Evolutionary conservation across 2,888 invertebrate genomes (phyloP).

Genomic region (Andrena bucephala): DNA sequence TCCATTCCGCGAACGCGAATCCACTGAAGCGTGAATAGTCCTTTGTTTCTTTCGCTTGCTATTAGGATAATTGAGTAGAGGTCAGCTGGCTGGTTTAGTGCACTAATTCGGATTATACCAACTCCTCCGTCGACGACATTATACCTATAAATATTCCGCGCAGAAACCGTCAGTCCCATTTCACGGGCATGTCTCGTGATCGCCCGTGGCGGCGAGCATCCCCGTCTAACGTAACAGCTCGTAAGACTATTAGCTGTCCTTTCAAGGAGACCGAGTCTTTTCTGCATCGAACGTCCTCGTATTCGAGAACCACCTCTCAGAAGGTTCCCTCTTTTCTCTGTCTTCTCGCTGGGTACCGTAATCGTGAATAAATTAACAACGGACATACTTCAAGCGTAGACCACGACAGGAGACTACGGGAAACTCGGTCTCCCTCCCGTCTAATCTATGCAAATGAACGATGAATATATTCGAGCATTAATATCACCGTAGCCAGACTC

Average conservation of each 20-base stretch:
- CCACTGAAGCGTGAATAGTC: slow-evolving; percentile 1
- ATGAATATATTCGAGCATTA: slow-evolving; percentile 23
- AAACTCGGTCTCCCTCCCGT: background rate
- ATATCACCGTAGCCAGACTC: background rate
- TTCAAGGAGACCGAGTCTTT: slow-evolving; percentile 36
- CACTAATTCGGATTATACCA: slow-evolving; percentile 40
- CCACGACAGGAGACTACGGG: background rate
- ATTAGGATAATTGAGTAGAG: slow-evolving; percentile 36
- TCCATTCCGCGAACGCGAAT: background rate
- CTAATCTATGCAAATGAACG: slow-evolving; percentile 51
- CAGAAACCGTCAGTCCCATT: slow-evolving; percentile 33
- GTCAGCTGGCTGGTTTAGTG: slow-evolving; percentile 1
- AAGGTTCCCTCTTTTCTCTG: slow-evolving; percentile 6
- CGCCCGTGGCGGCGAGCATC: slow-evolving; percentile 31
- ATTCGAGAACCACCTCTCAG: slow-evolving; percentile 26
- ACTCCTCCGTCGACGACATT: slow-evolving; percentile 14
- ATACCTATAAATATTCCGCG: slow-evolving; percentile 33
- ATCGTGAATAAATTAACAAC: slow-evolving; percentile 52
- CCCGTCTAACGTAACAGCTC: slow-evolving; percentile 38
- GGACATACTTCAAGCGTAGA: slow-evolving; percentile 8
- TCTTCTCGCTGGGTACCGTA: slow-evolving; percentile 1
- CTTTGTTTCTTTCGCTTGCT: background rate
- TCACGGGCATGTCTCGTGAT: slow-evolving; percentile 33
- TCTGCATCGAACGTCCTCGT: slow-evolving; percentile 10
- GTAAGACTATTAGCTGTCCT: slow-evolving; percentile 46